Evolutionary conservation across 2,797 vertebrate genomes (phyloP), one percentile per base, ranked within the genome.

Genomic region (Chlorospingus semifuscus): DNA sequence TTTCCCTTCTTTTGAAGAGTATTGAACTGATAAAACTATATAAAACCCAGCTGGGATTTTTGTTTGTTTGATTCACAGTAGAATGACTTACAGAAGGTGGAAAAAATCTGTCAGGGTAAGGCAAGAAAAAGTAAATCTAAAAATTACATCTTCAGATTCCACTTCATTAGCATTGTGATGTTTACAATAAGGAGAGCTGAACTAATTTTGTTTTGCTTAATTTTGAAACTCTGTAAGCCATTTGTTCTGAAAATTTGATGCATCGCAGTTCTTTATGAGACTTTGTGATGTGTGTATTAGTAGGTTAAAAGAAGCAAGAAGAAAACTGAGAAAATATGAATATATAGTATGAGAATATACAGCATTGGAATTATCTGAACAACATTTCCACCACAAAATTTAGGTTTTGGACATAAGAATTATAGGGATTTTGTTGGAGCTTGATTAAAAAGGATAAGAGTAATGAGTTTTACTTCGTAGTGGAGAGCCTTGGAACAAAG

Each of bases 31-130:
- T 56, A 80, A 83, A 83, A 75, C 7, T 15, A 8, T 23, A 24
- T 77, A 57, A 90, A 89, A 80, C 36, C 22, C 19, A 90, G 7
- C n/a, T 80, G 64, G 20, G 1, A 1, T 66, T 49, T 46, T 53
- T 42, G 23, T 61, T 86, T 66, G 2, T 23, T 82, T 52, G 11
- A 44, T 87, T 87, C 13, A 8, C 53, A 37, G 21, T 79, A 55
- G 34, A 81, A 80, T 3, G 42, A 56, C 2, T 44, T 57, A 30
- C 0, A 1, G 30, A 21, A 65, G 19, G 26, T 50, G 17, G n/a
- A 83, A 71, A 61, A 93, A 90, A 52, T 68, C 47, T 84, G 17
- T 86, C 69, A 82, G 29, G 27, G 26, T 65, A 86, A 88, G 86
- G 34, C 21, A 64, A 77, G 52, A 77, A 79, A 81, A 94, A 55